Percentiles rank a stretch among this genome's conserved stretches.
These are phyloP conservation scores for Nannospalax galili DNA, from an alignment of 2,113 vertebrate species.

Conservation along the genomic window DNA sequence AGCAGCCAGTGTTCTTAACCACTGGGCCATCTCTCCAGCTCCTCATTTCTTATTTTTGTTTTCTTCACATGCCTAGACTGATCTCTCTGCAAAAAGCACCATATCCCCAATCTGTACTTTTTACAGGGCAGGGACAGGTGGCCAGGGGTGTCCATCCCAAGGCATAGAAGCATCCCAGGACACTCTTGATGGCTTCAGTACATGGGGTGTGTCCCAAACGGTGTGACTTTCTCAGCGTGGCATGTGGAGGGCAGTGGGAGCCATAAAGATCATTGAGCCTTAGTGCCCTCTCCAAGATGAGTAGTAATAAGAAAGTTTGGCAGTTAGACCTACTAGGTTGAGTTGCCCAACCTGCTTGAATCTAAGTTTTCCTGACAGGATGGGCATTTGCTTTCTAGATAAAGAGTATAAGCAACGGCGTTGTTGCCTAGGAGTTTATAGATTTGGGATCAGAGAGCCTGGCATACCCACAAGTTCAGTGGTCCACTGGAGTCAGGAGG, in stretches of 20 bases:
- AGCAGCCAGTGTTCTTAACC: too few relatives aligned
- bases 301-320: background rate
- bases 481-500: background rate
- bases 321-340: background rate
- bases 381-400: background rate
- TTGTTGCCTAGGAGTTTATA: background rate
- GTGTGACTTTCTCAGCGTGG: background rate
- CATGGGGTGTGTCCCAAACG: rapidly evolving
- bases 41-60: background rate
- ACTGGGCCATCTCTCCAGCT: too few relatives aligned
- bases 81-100: background rate
- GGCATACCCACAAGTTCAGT: background rate
- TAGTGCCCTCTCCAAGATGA: background rate
- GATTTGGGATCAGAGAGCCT: background rate
- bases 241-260: rapidly evolving
- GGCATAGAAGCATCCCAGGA: background rate
- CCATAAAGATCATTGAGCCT: background rate
- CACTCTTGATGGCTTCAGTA: rapidly evolving
- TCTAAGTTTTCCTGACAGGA: background rate
- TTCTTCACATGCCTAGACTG: background rate
- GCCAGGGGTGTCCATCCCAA: background rate
- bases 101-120: background rate
- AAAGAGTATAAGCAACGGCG: rapidly evolving
- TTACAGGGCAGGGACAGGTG: background rate
- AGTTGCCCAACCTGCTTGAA: background rate